Evolutionary conservation across 2,888 invertebrate genomes (phyloP).

Genomic region (Elgonia sp.): DNA sequence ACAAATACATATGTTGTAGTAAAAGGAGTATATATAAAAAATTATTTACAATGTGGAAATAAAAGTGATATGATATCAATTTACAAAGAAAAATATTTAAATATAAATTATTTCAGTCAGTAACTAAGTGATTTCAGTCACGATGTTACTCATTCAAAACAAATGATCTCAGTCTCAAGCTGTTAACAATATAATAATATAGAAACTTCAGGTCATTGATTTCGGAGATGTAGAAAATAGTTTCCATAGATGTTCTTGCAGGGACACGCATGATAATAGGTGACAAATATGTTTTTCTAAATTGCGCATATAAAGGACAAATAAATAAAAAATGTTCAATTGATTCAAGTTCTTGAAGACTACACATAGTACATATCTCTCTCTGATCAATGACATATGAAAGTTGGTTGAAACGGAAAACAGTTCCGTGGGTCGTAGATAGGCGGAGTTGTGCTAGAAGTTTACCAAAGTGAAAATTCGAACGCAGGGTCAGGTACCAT

Average conservation of each 20-base stretch:
- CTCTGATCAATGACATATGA: too few relatives aligned
- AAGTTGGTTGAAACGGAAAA: too few relatives aligned
- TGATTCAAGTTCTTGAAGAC: too few relatives aligned
- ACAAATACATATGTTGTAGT: too few relatives aligned
- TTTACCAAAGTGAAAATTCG: neutral
- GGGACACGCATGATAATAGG: neutral
- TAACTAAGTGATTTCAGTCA: neutral
- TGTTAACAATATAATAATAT: slow-evolving; percentile 22
- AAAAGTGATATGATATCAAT: too few relatives aligned
- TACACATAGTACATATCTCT: too few relatives aligned
- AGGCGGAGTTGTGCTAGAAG: too few relatives aligned
- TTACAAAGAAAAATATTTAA: too few relatives aligned
- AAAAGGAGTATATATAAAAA: too few relatives aligned
- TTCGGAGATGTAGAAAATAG: neutral
- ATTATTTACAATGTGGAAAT: too few relatives aligned
- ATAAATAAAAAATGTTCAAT: slow-evolving; percentile 3
- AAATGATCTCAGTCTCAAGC: slow-evolving; percentile 20
- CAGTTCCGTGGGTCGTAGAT: too few relatives aligned
- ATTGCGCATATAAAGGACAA: slow-evolving; percentile 16
- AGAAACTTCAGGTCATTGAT: neutral
- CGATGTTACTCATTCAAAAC: slow-evolving; percentile 13
- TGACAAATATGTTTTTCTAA: slow-evolving; percentile 9
- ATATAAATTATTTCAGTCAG: too few relatives aligned
- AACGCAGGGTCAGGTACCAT: slow-evolving; percentile 14
- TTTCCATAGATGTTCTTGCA: neutral